Percentiles rank a stretch among this genome's conserved stretches.
Evolutionary conservation across 2,888 invertebrate species (phyloP).

Genomic region (Dasypolia templi): DNA sequence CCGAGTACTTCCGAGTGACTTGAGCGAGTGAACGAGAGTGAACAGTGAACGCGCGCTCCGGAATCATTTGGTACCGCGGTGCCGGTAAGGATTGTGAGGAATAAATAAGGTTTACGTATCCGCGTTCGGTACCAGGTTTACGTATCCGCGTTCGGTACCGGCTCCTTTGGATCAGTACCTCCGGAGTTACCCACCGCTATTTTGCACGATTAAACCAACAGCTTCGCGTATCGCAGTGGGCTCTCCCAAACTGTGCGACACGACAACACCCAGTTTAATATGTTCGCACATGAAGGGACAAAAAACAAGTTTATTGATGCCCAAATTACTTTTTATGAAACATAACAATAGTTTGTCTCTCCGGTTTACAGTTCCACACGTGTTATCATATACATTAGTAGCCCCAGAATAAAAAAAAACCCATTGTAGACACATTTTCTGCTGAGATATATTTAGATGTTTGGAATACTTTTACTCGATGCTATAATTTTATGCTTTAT

Average conservation of each 20-base stretch:
- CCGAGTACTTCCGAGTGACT: too few relatives aligned
- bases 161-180: too few relatives aligned
- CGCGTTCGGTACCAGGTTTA: too few relatives aligned
- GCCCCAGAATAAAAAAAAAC: slow-evolving; percentile 59
- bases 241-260: slow-evolving; percentile 6
- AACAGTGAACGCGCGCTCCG: too few relatives aligned
- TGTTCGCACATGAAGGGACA: background rate
- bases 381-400: slow-evolving; percentile 47
- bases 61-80: too few relatives aligned
- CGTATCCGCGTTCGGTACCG: too few relatives aligned
- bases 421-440: slow-evolving; percentile 59
- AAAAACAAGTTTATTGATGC: slow-evolving; percentile 32
- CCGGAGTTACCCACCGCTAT: too few relatives aligned
- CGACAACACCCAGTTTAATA: background rate
- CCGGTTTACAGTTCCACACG: slow-evolving; percentile 50
- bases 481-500: slow-evolving; percentile 50
- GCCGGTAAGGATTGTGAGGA: too few relatives aligned
- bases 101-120: too few relatives aligned
- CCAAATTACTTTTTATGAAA: slow-evolving; percentile 39
- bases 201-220: background rate
- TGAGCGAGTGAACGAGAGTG: too few relatives aligned
- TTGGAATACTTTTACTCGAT: slow-evolving; percentile 44
- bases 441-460: slow-evolving; percentile 60
- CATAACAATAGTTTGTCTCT: slow-evolving; percentile 33
- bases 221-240: background rate